Evolutionary conservation across 2,797 vertebrate species (phyloP), one percentile per base, ranked within the genome.

Genomic region (Sebastes melanostomus): DNA sequence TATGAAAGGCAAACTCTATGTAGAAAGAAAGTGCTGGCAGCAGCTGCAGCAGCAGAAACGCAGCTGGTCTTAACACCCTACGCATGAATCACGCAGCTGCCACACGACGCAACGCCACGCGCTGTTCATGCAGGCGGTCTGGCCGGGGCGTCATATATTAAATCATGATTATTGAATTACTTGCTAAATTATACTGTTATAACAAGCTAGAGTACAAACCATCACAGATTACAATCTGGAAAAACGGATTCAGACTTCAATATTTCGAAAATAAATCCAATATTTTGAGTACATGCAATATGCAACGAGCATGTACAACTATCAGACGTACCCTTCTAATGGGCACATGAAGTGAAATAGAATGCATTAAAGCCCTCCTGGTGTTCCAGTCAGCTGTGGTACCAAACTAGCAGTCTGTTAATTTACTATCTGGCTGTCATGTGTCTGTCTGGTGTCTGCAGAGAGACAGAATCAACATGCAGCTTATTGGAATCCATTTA

Each of bases 401-500:
- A 62, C 5, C n/a, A 5, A 29, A 70, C 38, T 27, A n/a, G 30
- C 59, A 69, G 46, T 54, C 52, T 52, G 61, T 52, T 76, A 20
- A 58, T 79, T 67, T 54, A 24, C 54, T 73, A 72, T 42, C 25
- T 42, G 56, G 54, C 59, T 52, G 36, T 56, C 66, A 52, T 63
- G 22, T 54, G 55, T 62, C 61, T 46, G 55, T 58, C 50, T 38
- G 72, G 11, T 24, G 70, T 76, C 63, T 66, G 69, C 68, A 65
- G 55, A 66, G 25, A 69, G 25, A 78, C 72, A 66, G 29, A 80
- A 80, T 80, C 69, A 59, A 38, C 77, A 66, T 1, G 3, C 46
- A 54, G 54, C 22, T 83, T 70, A 84, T 72, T 78, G 70, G 71
- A 66, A 84, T 84, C 56, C 71, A 77, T 83, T 83, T 82, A 75